These are phyloP conservation scores for Ceratosolen solmsi DNA, from an alignment of 1,140 invertebrate species.

Conservation along the genomic window DNA sequence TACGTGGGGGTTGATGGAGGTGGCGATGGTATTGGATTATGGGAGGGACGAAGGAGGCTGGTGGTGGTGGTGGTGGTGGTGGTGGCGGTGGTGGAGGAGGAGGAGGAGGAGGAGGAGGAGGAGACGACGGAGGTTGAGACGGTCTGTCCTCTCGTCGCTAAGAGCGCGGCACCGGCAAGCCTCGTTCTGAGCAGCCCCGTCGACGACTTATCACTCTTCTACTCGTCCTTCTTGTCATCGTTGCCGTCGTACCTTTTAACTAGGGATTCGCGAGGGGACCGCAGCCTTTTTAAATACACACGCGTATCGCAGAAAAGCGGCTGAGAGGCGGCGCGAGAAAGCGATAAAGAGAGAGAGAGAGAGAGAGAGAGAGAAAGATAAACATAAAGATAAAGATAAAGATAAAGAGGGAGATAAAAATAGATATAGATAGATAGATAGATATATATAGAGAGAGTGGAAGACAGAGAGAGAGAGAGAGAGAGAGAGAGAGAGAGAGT, in stretches of 20 bases:
- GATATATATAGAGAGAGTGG: not conserved
- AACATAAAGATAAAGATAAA: not conserved
- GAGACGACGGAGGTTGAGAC: too few relatives aligned
- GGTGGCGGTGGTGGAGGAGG: too few relatives aligned
- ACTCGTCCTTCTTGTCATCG: too few relatives aligned
- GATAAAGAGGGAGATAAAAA: not conserved
- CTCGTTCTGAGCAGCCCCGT: not conserved
- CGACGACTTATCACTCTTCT: not conserved
- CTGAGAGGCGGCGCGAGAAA: not conserved
- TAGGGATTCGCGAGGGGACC: not conserved
- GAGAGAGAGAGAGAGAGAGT: too few relatives aligned
- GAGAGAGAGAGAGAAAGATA: not conserved
- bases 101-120: too few relatives aligned
- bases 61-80: too few relatives aligned
- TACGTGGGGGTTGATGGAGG: too few relatives aligned
- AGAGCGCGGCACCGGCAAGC: not conserved
- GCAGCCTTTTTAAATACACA: not conserved
- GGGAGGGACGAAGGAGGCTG: too few relatives aligned
- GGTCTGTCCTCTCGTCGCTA: too few relatives aligned
- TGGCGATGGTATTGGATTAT: too few relatives aligned
- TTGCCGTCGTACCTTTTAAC: not conserved
- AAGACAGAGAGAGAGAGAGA: too few relatives aligned
- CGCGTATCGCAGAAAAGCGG: not conserved
- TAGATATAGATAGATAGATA: not conserved
- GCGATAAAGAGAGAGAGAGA: not conserved